Evolutionary conservation across 2,113 vertebrate species (phyloP), one percentile per base, ranked within the genome.

Genomic region (Symphodus melops): DNA sequence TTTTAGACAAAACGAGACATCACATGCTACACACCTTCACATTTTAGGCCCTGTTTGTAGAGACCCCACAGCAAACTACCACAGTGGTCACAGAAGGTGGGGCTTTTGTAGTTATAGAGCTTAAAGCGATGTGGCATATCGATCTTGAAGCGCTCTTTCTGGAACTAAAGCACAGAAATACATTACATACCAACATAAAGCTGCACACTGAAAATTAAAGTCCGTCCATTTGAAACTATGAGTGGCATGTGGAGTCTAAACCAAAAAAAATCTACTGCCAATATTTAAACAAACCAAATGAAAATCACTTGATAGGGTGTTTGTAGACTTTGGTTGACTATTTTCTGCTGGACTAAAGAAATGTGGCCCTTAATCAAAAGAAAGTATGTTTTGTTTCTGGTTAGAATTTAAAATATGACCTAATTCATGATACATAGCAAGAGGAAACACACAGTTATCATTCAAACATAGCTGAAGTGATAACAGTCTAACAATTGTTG

Each of bases 71-170:
- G 95, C 86, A 99, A 90, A 82, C 97, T 99, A 79, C 98, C 98
- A 0, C 98, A 99, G 91, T 99, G 98, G 90, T 99, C 98, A 8
- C 98, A 99, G 95, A 99, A 99, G 3, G 96, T 99, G 11, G 98
- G 98, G 90, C 98, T 97, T 95, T 96, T 99, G 90, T 99, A 99
- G 93, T 97, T 99, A 89, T 99, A 87, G 60, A 76, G 87, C 81
- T 95, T 97, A 93, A 99, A 98, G 77, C 98, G 95, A 81, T 99
- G 98, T 0, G 98, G 97, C 97, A 99, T 97, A 76, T 99, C 98
- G 5, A 99, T 98, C 72, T 99, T 97, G 91, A 99, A 99, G n/a
- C 98, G 94, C 84, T 99, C 98, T 91, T 98, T 99, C 93, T 99
- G 97, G 93, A 99, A 98, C 98, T 99, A 84, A 86, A 49, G 68